Base-by-base conservation (phyloP, 2,888 invertebrate species). In the Ormyrus nitidulus region DNA sequence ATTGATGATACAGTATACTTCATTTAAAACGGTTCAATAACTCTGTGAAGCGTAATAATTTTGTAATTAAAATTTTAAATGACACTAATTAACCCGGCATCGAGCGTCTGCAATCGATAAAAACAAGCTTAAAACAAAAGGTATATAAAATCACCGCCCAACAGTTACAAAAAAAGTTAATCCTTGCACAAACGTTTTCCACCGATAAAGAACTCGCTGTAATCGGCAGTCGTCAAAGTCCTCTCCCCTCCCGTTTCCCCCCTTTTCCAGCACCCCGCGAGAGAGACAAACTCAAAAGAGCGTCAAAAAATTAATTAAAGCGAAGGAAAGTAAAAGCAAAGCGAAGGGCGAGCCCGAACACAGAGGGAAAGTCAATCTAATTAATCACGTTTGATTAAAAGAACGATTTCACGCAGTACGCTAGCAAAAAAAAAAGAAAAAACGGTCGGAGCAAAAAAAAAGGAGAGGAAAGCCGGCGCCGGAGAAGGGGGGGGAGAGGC, bases 241-340 rank as follows among this genome's bases (percentile, higher is more conserved):
- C 34, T 4, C 34, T 34, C 34, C 34, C 34, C 34, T 34, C 34
- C 34, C 34, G 0, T 34, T 34, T 4, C 34, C 34, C 34, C 34
- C 34, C 4, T 34, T 34, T 34, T 34, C 34, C 34, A 34, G 65
- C 34, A n/a, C 46, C 56, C 7, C 13, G 13, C 59, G 59, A 13
- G 59, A 7, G 59, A 34, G 6, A 19, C 19, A 9, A 44, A 6
- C 1, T 11, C 65, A 34, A 19, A n/a, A n/a, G 13, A 46, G 58
- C 58, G 70, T 72, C 46, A 64, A 62, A 54, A 73, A 49, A 74
- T 74, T 74, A 74, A 74, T 74, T 74, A 65, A 64, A 48, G 9
- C 13, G 51, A 51, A 59, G 11, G 44, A 49, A 49, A 7, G 11
- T 2, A 54, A 49, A 59, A 11, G 13, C 13, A 4, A 54, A 46